These are phyloP conservation scores for Latrodectus geometricus DNA, from an alignment of 1,140 invertebrate genomes.

Conservation along the genomic window DNA sequence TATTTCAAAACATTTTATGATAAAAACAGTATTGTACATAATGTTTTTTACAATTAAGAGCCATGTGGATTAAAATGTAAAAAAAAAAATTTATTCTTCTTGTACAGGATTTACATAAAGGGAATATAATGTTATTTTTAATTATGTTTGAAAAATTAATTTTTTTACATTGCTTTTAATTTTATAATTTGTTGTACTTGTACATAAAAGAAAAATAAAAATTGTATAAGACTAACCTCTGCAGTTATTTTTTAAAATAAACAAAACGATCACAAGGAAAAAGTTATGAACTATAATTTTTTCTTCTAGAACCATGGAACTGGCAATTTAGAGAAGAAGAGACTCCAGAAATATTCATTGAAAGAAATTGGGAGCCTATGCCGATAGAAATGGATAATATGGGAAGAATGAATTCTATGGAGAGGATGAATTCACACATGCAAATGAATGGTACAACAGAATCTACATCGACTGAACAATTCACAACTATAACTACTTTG, in stretches of 20 bases:
- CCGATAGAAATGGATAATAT: neutral
- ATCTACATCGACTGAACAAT: constrained; percentile 45
- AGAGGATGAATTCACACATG: neutral
- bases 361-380: neutral
- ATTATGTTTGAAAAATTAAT: no score
- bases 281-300: neutral
- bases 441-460: constrained; percentile 19
- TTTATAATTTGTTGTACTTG: neutral
- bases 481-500: constrained; percentile 42
- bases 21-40: no score
- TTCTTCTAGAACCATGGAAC: constrained; percentile 4
- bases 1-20: no score
- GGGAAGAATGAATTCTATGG: neutral
- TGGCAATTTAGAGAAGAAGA: constrained; percentile 17
- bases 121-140: no score
- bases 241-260: no score
- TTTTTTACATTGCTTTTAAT: no score
- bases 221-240: neutral
- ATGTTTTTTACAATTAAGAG: no score
- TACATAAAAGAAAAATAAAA: neutral
- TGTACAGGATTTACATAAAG: no score
- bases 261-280: neutral
- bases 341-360: constrained; percentile 4
- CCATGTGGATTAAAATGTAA: no score
- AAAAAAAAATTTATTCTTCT: no score